phyloP scores from a whole-genome alignment of 2,113 vertebrate genomes.

The Alectura lathami region DNA sequence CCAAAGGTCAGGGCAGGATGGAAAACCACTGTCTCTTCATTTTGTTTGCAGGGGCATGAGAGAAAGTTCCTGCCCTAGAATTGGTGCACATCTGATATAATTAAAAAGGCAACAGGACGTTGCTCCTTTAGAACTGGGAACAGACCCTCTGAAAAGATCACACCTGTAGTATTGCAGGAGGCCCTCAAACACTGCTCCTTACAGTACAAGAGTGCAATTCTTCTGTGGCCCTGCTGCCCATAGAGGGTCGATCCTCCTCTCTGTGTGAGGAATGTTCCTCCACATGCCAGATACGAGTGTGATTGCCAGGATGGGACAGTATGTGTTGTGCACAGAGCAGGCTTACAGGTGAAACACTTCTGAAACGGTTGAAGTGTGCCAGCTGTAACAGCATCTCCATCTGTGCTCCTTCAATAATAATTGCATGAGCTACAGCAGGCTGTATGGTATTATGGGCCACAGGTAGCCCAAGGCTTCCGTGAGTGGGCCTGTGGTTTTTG shows the following conservation, averaged over 20 bases:
- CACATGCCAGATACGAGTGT: background rate
- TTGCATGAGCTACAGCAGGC: background rate
- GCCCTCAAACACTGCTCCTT: background rate
- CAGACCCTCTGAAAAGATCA: background rate
- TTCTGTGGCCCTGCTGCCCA: background rate
- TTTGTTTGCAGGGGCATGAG: background rate
- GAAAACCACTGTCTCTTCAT: background rate
- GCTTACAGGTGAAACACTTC: background rate
- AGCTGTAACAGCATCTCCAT: background rate
- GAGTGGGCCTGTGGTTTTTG: background rate
- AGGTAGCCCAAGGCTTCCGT: background rate
- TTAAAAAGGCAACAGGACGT: background rate
- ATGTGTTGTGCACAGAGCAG: background rate
- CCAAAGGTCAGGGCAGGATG: slow-evolving; percentile 12
- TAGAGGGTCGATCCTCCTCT: background rate
- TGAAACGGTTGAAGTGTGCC: background rate
- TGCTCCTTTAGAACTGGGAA: background rate
- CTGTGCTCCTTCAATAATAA: background rate
- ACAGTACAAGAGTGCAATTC: background rate
- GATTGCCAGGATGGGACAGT: background rate
- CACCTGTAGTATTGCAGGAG: background rate
- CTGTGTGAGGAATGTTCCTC: background rate
- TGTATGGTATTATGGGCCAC: too few relatives aligned
- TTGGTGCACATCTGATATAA: background rate
- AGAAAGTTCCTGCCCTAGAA: background rate